phyloP scores from a whole-genome alignment of 2,797 vertebrate species.

The Dryobates pubescens region DNA sequence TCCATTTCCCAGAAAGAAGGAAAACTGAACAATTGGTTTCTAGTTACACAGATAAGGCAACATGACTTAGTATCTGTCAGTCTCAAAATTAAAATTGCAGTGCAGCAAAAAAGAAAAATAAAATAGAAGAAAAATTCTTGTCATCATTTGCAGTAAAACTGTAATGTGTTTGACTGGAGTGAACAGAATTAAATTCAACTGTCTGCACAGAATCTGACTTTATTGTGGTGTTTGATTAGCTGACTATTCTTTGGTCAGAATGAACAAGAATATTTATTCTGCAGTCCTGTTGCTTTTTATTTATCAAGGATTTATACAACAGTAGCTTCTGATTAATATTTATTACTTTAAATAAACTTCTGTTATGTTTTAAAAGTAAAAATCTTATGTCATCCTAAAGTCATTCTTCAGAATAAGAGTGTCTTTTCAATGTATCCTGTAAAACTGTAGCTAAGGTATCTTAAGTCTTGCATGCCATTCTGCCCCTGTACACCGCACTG shows the following conservation, averaged over 20 bases:
- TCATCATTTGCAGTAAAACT: not conserved
- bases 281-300: not conserved
- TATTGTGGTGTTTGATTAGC: constrained; percentile 47
- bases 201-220: constrained; percentile 16
- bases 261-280: constrained; percentile 47
- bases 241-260: constrained; percentile 43
- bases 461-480: not conserved
- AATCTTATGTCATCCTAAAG: not conserved
- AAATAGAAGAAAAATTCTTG: not conserved
- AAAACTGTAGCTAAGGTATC: not conserved
- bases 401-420: not conserved
- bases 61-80: not conserved
- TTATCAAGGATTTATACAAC: not conserved
- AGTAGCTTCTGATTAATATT: constrained; percentile 26
- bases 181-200: not conserved
- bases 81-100: constrained; percentile 11
- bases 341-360: not conserved
- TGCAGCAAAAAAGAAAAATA: not conserved
- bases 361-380: not conserved
- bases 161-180: constrained; percentile 25
- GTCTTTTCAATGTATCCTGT: not conserved
- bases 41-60: not conserved
- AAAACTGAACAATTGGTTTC: not conserved
- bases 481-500: too few species aligned
- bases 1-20: not conserved